These are phyloP conservation scores for Thermophis baileyi DNA, from an alignment of 2,113 vertebrate genomes.

Conservation along the genomic window DNA sequence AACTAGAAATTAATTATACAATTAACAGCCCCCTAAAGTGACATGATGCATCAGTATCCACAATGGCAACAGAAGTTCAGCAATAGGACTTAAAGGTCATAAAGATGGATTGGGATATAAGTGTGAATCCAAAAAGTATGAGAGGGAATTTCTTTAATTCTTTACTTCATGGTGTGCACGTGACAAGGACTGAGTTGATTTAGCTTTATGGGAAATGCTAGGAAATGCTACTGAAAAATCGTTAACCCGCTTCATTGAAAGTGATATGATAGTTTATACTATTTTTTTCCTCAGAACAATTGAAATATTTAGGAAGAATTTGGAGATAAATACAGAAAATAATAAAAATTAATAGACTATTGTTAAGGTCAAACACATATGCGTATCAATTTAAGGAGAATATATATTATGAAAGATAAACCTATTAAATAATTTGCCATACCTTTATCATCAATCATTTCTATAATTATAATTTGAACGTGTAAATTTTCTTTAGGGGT, in stretches of 20 bases:
- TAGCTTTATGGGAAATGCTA: neutral
- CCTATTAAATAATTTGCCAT: neutral
- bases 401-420: neutral
- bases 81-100: conserved; percentile 8
- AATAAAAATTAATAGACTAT: neutral
- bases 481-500: neutral
- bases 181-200: neutral
- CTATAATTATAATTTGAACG: neutral
- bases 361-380: neutral
- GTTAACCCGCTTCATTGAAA: neutral
- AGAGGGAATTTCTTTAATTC: neutral
- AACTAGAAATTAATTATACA: conserved; percentile 41
- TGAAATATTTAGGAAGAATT: neutral
- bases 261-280: neutral
- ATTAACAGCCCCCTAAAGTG: conserved; percentile 40
- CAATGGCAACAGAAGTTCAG: neutral
- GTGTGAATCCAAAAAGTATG: neutral
- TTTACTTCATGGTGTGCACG: neutral
- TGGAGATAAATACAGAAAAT: neutral
- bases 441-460: neutral
- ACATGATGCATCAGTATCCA: conserved; percentile 18
- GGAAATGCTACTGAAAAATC: neutral
- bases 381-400: neutral
- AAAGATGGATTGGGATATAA: neutral
- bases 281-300: neutral